phyloP scores from a whole-genome alignment of 1,140 invertebrate species.

The Zaprionus lachaisei region DNA sequence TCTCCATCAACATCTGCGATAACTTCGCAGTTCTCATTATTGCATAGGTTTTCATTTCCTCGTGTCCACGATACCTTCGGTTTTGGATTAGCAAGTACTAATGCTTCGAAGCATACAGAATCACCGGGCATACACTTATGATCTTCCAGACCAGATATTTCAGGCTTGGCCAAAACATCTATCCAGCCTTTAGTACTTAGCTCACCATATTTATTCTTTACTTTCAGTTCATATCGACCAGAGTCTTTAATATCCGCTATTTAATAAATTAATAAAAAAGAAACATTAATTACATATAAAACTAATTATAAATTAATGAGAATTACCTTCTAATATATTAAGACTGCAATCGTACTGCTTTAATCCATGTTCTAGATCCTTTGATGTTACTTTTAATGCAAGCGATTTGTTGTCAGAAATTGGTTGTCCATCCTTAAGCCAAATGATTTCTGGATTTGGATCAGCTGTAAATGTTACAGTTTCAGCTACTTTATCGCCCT shows the following conservation, averaged over 20 bases:
- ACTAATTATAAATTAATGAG: slow-evolving; percentile 2
- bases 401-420: slow-evolving; percentile 83
- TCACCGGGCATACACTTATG: slow-evolving; percentile 90
- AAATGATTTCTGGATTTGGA: slow-evolving; percentile 87
- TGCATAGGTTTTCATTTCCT: slow-evolving; percentile 83
- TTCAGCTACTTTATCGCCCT: slow-evolving; percentile 91
- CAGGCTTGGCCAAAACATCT: slow-evolving; percentile 90
- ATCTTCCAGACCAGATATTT: slow-evolving; percentile 90
- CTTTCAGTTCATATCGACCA: slow-evolving; percentile 92
- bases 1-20: slow-evolving; percentile 83
- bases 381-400: slow-evolving; percentile 86
- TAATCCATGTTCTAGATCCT: slow-evolving; percentile 89
- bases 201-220: slow-evolving; percentile 91
- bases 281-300: slow-evolving; percentile 16
- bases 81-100: slow-evolving; percentile 91
- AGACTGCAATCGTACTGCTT: slow-evolving; percentile 91
- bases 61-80: slow-evolving; percentile 90
- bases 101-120: slow-evolving; percentile 88
- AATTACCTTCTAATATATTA: slow-evolving; percentile 87
- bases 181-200: slow-evolving; percentile 89
- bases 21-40: slow-evolving; percentile 83
- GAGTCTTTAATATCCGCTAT: slow-evolving; percentile 89
- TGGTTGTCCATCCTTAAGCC: slow-evolving; percentile 86
- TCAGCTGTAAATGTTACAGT: slow-evolving; percentile 92
- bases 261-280: slow-evolving; percentile 8